Evolutionary conservation across 64 coral and sea anemone species (phyloP).

Genomic region (Actinia tenebrosa): DNA sequence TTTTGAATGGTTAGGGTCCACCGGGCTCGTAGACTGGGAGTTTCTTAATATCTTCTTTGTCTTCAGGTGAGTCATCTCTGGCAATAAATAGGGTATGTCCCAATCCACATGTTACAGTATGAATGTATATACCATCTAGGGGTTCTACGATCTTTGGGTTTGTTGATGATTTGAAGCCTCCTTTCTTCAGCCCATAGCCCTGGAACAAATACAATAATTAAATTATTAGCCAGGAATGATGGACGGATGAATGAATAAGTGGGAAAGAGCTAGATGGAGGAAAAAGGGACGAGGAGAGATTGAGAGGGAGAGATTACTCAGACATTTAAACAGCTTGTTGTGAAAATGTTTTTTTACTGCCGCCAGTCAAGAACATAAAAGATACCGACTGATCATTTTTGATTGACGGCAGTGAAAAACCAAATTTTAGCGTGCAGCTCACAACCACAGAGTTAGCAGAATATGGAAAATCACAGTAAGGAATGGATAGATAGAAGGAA

Average conservation of each 20-base stretch:
- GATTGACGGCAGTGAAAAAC: no score
- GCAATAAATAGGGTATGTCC: slow-evolving; percentile 79
- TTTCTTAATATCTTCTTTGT: slow-evolving; percentile 59
- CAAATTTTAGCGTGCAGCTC: no score
- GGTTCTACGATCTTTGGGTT: slow-evolving; percentile 82
- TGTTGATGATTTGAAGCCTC: slow-evolving; percentile 71
- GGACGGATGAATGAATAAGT: no score
- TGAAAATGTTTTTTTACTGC: no score
- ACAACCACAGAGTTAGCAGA: no score
- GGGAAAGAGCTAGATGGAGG: no score
- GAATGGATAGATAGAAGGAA: not conserved
- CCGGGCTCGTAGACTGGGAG: slow-evolving; percentile 66
- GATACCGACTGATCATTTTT: no score
- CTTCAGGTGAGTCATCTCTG: slow-evolving; percentile 54
- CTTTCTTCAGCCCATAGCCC: slow-evolving; percentile 88
- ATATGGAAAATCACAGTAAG: no score
- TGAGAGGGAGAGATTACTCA: no score
- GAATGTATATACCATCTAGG: slow-evolving; percentile 72
- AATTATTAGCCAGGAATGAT: not conserved
- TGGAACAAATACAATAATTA: not conserved
- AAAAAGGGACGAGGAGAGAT: no score
- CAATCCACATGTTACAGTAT: slow-evolving; percentile 64
- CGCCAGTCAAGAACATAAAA: no score
- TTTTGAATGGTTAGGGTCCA: not conserved
- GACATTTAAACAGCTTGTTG: no score